Percentiles rank a stretch among this genome's conserved stretches.
phyloP scores from a whole-genome alignment of 2,797 vertebrate genomes.

The Oreochromis mossambicus region DNA sequence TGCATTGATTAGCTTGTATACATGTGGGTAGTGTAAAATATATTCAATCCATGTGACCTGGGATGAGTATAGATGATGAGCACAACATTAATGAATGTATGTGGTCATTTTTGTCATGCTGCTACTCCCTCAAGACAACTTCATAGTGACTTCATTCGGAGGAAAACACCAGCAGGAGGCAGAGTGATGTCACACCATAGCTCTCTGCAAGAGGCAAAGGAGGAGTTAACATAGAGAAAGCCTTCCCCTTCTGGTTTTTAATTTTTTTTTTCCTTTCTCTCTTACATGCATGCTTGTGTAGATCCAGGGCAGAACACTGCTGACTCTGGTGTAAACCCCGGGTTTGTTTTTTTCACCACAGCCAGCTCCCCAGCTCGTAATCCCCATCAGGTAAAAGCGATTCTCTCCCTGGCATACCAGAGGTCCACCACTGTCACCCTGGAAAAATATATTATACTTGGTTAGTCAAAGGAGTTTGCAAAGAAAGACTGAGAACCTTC shows the following conservation, averaged over 20 bases:
- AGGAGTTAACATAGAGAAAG: not conserved
- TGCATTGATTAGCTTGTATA: not conserved
- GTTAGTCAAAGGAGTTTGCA: not conserved
- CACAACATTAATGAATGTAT: not conserved
- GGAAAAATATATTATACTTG: not conserved
- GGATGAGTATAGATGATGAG: not conserved
- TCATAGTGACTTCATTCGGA: conserved; percentile 19
- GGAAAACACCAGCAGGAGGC: not conserved
- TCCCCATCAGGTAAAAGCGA: conserved; percentile 83
- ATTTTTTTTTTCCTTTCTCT: not conserved
- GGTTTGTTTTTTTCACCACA: conserved; percentile 84
- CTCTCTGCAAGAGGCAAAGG: conserved; percentile 39
- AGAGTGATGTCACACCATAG: conserved; percentile 25
- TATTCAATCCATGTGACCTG: not conserved
- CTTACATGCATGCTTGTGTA: conserved; percentile 89
- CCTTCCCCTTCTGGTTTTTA: not conserved
- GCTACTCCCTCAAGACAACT: not conserved
- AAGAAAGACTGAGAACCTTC: no score
- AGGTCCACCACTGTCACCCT: conserved; percentile 96
- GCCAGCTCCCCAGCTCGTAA: conserved; percentile 92
- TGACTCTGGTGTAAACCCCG: conserved; percentile 86
- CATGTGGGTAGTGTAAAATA: not conserved
- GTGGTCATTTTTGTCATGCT: not conserved
- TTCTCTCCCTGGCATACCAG: conserved; percentile 78
- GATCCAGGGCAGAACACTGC: conserved; percentile 82